Conservation (phyloP, 2,888 invertebrate genomes). For the Pyrrhia umbra region DNA sequence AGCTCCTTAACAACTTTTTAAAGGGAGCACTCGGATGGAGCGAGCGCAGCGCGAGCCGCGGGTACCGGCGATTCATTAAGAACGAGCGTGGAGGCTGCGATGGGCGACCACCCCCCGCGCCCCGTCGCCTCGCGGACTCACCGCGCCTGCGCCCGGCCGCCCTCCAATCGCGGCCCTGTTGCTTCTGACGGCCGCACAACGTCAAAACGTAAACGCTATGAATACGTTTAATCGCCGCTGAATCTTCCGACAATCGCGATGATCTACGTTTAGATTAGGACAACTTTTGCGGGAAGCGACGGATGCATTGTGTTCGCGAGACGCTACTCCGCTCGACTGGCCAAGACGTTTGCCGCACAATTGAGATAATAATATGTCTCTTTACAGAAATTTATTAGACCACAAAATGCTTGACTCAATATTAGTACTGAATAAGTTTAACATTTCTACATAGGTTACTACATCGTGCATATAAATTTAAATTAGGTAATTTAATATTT, state of each 20-base stretch:
- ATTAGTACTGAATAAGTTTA: neutral
- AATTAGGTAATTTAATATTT: neutral
- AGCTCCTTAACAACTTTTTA: slow-evolving; percentile 82
- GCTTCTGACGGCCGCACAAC: slow-evolving; percentile 86
- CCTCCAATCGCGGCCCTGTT: slow-evolving; percentile 87
- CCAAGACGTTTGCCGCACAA: slow-evolving; percentile 63
- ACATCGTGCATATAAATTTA: neutral
- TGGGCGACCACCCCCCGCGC: slow-evolving; percentile 74
- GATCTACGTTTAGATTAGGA: slow-evolving; percentile 81
- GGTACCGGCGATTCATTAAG: slow-evolving; percentile 89
- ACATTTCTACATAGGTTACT: neutral
- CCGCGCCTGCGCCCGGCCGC: slow-evolving; percentile 78
- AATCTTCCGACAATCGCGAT: slow-evolving; percentile 83
- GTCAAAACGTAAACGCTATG: slow-evolving; percentile 87
- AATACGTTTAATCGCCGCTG: slow-evolving; percentile 86
- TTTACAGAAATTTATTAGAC: slow-evolving; percentile 37
- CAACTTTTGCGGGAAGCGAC: slow-evolving; percentile 74
- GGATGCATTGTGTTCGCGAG: slow-evolving; percentile 71
- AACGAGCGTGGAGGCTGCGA: slow-evolving; percentile 86
- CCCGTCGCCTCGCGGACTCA: slow-evolving; percentile 56
- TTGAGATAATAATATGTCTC: slow-evolving; percentile 44
- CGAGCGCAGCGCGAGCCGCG: slow-evolving; percentile 87
- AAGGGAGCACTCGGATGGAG: slow-evolving; percentile 79
- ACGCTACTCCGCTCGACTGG: slow-evolving; percentile 64
- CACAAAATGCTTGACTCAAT: slow-evolving; percentile 4